Conservation (phyloP, 2,797 vertebrate genomes). For the Peromyscus attwateri region DNA sequence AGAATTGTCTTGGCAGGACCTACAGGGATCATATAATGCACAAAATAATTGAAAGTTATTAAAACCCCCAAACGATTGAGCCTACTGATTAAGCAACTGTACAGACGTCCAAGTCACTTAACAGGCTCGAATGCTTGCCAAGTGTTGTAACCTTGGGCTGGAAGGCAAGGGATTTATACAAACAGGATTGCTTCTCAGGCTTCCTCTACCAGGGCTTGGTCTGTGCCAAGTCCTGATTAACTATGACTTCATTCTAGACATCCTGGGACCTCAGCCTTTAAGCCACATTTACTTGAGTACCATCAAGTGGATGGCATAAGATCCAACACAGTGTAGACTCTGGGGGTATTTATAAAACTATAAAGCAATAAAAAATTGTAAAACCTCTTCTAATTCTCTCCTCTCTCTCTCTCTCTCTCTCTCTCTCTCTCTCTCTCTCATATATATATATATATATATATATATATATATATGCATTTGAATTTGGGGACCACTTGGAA, state of each 20-base stretch:
- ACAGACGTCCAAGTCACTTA: slow-evolving; percentile 56
- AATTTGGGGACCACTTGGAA: not conserved
- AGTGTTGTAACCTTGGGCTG: slow-evolving; percentile 56
- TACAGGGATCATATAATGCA: slow-evolving; percentile 30
- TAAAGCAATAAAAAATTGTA: not conserved
- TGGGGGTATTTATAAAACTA: slow-evolving; percentile 18
- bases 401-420: not conserved
- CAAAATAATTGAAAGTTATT: slow-evolving; percentile 69
- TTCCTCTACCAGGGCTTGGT: slow-evolving; percentile 44
- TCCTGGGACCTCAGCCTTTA: slow-evolving; percentile 12
- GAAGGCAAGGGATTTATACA: slow-evolving; percentile 52
- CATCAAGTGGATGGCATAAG: not conserved
- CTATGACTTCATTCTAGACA: slow-evolving; percentile 64
- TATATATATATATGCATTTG: not conserved
- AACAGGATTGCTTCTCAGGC: slow-evolving; percentile 50
- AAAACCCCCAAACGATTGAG: slow-evolving; percentile 61
- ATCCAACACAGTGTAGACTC: not conserved
- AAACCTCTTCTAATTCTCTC: not conserved
- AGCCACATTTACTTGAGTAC: not conserved
- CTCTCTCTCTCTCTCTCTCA: not conserved
- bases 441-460: accelerated
- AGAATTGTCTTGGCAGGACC: slow-evolving; percentile 54
- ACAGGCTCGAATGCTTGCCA: slow-evolving; percentile 40
- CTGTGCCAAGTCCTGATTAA: slow-evolving; percentile 70
- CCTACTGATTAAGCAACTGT: slow-evolving; percentile 69